Evolutionary conservation across 2,888 invertebrate species (phyloP), one percentile per base, ranked within the genome.

Genomic region (Seira sanloemensis): DNA sequence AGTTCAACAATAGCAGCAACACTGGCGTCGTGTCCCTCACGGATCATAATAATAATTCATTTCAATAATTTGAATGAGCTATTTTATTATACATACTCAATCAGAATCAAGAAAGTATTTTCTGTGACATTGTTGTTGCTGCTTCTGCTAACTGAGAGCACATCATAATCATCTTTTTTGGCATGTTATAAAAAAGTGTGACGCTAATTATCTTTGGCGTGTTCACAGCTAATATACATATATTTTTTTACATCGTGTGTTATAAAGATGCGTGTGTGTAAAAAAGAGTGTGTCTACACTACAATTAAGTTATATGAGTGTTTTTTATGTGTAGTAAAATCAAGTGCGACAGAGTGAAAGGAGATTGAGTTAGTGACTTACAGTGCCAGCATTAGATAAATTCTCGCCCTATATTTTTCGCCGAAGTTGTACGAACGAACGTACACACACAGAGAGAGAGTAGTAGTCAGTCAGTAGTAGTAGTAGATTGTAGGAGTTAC

Each of bases 331-430:
- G 80, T 75, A 65, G 77, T 83, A 77, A 83, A 83, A 83, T 83
- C 82, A 83, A 83, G 82, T 83, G 82, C 82, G 82, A 83, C 82
- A 83, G 82, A 83, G 82, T 83, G 77, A 83, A 83, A 83, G 82
- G 82, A 83, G 77, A 83, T 37, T 83, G 82, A 83, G 81, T 82
- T 76, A 85, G 78, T 77, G 83, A 87, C 87, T 87, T 87, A 87
- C 87, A 87, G 85, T 84, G 87, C 80, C 87, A 83, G 86, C 72
- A 77, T 78, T 85, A 79, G 78, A 79, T 77, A 87, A 85, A 87
- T 87, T 87, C 78, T 87, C 84, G 85, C 84, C 87, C 85, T 86
- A 83, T 82, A 77, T 83, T 77, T 83, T 83, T 83, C 73, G 77
- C 82, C 77, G 82, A 71, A 82, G 81, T 26, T 26, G 82, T 83